Percentiles rank a stretch among this genome's conserved stretches.
phyloP scores from a whole-genome alignment of 2,888 invertebrate genomes.

The Lamellibrachia columna region DNA sequence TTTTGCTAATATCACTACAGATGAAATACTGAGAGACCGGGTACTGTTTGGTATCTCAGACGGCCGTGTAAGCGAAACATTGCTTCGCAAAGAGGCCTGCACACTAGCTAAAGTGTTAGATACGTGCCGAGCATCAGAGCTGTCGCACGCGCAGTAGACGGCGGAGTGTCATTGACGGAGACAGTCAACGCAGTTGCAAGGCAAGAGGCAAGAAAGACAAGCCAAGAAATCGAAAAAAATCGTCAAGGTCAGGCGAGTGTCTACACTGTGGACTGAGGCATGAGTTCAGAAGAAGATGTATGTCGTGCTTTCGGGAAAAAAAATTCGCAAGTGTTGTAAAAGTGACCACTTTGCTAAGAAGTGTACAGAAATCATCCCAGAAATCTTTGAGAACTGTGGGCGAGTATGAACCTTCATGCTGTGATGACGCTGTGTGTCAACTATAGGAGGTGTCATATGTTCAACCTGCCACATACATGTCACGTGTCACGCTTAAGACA shows the following conservation, averaged over 20 bases:
- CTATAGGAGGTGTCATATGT: neutral
- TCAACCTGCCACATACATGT: too few relatives aligned
- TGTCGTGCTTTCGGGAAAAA: neutral
- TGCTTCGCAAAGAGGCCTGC: too few relatives aligned
- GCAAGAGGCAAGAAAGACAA: neutral
- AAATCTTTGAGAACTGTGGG: neutral
- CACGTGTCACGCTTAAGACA: neutral
- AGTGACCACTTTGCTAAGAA: neutral
- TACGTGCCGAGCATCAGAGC: neutral
- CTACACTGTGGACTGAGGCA: too few relatives aligned
- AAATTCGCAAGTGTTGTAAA: neutral
- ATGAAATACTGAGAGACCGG: too few relatives aligned
- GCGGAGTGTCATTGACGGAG: neutral
- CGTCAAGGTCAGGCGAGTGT: neutral
- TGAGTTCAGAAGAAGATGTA: neutral
- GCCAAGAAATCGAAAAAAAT: neutral
- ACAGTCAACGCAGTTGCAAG: neutral
- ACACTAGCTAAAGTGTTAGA: too few relatives aligned
- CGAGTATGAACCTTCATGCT: neutral
- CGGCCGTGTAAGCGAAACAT: too few relatives aligned
- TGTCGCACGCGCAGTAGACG: neutral
- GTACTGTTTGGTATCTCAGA: too few relatives aligned
- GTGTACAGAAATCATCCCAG: neutral
- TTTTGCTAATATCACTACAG: too few relatives aligned
- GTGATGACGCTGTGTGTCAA: neutral